These are phyloP conservation scores for Shinisaurus crocodilurus DNA, from an alignment of 2,113 vertebrate genomes.

Conservation along the genomic window DNA sequence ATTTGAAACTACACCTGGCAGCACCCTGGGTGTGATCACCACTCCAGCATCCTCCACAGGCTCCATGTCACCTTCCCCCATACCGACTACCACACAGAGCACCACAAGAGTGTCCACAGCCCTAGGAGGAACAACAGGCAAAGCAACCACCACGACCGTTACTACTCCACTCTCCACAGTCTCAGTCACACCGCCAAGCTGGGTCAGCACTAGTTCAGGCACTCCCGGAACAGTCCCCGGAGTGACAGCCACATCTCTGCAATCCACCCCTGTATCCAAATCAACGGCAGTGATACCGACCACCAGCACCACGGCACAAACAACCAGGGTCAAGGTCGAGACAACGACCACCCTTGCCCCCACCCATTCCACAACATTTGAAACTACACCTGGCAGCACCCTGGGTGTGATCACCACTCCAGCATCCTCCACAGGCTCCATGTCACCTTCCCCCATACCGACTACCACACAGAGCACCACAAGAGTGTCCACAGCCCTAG, in stretches of 20 bases:
- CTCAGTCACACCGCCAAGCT: rapidly evolving
- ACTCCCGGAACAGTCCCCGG: background rate
- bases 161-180: background rate
- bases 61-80: rapidly evolving
- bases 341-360: rapidly evolving
- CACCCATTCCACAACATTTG: too few species aligned
- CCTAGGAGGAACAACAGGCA: background rate
- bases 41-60: background rate
- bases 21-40: rapidly evolving
- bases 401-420: rapidly evolving
- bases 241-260: rapidly evolving
- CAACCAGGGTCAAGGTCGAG: too few species aligned
- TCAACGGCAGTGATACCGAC: too few species aligned
- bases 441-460: rapidly evolving
- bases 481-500: rapidly evolving
- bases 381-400: rapidly evolving
- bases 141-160: background rate
- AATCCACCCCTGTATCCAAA: rapidly evolving
- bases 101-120: background rate
- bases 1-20: rapidly evolving
- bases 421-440: background rate
- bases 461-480: background rate
- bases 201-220: rapidly evolving
- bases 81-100: rapidly evolving
- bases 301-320: too few species aligned